phyloP scores from a whole-genome alignment of 2,797 vertebrate genomes.

The Falco columbarius region DNA sequence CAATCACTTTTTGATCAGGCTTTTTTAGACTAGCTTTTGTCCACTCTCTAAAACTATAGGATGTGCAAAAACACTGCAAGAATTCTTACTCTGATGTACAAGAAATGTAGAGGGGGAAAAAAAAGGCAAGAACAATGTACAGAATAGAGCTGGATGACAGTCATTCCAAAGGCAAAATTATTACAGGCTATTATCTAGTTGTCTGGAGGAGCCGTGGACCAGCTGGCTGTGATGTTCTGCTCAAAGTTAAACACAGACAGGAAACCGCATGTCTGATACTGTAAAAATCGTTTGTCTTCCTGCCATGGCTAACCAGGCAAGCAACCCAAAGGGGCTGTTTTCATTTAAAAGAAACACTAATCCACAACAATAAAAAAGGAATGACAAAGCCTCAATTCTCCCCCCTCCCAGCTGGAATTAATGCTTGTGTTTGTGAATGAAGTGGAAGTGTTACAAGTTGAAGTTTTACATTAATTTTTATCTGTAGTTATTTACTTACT shows the following conservation, averaged over 20 bases:
- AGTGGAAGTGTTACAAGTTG: slow-evolving; percentile 2
- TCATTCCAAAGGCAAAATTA: slow-evolving; percentile 66
- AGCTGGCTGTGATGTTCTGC: slow-evolving; percentile 87
- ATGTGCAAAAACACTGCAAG: background rate
- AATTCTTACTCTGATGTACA: background rate
- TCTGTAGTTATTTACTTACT: background rate
- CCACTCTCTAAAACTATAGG: background rate
- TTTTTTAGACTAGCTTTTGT: background rate
- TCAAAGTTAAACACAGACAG: slow-evolving; percentile 93
- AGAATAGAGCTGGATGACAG: slow-evolving; percentile 49
- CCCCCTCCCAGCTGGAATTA: background rate
- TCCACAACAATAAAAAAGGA: slow-evolving; percentile 68
- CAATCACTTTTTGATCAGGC: background rate
- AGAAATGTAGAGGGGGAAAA: background rate
- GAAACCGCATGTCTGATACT: slow-evolving; percentile 95
- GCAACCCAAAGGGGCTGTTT: slow-evolving; percentile 77
- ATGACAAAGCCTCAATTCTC: slow-evolving; percentile 32
- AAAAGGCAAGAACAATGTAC: background rate
- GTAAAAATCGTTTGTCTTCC: slow-evolving; percentile 81
- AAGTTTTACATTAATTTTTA: slow-evolving; percentile 26
- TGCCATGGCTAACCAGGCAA: slow-evolving; percentile 76
- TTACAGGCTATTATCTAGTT: slow-evolving; percentile 73
- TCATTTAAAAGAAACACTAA: slow-evolving; percentile 77
- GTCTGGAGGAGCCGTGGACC: slow-evolving; percentile 76
- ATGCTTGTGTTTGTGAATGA: slow-evolving; percentile 24